These are phyloP conservation scores for Bombylius major DNA, from an alignment of 2,888 invertebrate species.

Conservation along the genomic window DNA sequence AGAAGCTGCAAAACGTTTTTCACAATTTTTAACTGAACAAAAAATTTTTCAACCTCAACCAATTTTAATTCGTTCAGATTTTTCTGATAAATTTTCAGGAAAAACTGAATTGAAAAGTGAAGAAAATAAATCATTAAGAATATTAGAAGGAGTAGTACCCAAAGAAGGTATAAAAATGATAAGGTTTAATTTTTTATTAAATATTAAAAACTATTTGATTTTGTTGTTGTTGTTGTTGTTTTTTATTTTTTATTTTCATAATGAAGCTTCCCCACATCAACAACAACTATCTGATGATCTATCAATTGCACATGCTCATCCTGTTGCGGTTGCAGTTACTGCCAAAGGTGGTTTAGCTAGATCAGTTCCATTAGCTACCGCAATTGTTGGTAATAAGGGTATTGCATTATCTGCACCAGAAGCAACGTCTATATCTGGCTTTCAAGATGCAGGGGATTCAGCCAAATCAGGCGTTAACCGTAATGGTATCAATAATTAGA, in stretches of 20 bases:
- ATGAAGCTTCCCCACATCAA: not conserved
- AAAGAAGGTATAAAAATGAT: not conserved
- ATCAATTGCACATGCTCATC: constrained; percentile 38
- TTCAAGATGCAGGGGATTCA: not conserved
- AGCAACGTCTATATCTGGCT: constrained; percentile 40
- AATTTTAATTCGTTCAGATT: not conserved
- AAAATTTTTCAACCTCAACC: constrained; percentile 2
- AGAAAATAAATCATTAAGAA: not conserved
- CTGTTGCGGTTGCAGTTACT: constrained; percentile 39
- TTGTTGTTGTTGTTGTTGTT: too few species aligned
- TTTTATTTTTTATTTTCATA: too few species aligned
- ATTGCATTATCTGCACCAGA: constrained; percentile 39
- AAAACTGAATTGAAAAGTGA: not conserved
- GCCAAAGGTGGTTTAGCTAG: constrained; percentile 40
- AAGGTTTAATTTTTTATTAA: too few species aligned
- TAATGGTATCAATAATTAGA: not conserved
- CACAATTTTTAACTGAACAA: constrained; percentile 1
- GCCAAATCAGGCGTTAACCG: not conserved
- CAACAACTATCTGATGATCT: constrained; percentile 21
- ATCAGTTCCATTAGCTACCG: constrained; percentile 39
- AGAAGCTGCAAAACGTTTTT: not conserved
- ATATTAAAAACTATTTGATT: too few species aligned
- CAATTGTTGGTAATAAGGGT: constrained; percentile 39
- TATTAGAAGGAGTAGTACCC: not conserved
- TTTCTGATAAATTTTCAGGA: not conserved